A percentile compares a stretch with the other conserved stretches of the same genome.
phyloP scores from a whole-genome alignment of 2,888 invertebrate genomes.

The Drosophila anceps region DNA sequence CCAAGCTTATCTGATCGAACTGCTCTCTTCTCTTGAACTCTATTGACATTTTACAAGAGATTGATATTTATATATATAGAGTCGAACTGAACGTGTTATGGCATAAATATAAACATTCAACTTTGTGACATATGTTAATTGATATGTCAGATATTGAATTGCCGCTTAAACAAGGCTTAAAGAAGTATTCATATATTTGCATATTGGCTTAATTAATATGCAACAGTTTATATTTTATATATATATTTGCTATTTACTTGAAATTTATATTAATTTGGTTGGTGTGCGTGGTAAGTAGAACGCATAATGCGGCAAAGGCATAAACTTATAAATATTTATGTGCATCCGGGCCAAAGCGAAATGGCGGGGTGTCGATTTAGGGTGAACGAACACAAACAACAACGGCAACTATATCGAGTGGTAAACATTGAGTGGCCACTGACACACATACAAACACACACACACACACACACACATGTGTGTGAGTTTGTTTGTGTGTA shows the following conservation, averaged over 20 bases:
- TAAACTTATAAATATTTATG: constrained; percentile 75
- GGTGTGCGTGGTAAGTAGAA: constrained; percentile 28
- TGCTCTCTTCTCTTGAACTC: neutral
- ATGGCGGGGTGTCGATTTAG: constrained; percentile 58
- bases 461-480: neutral
- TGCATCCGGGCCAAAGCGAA: constrained; percentile 57
- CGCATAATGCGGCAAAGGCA: constrained; percentile 68
- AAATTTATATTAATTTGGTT: constrained; percentile 63
- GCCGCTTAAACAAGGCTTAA: neutral
- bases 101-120: neutral
- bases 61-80: neutral
- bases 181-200: constrained; percentile 1
- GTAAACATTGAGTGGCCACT: constrained; percentile 29
- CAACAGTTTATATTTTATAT: neutral
- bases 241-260: constrained; percentile 59
- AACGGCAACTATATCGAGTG: constrained; percentile 52
- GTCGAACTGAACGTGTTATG: neutral
- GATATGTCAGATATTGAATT: constrained; percentile 1
- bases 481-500: constrained; percentile 7
- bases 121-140: constrained; percentile 16
- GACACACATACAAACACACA: constrained; percentile 6
- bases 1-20: too few species aligned
- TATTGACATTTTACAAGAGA: neutral
- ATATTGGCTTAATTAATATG: neutral
- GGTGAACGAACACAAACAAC: constrained; percentile 33